Percentiles rank a stretch among this genome's conserved stretches.
These are phyloP conservation scores for Diadegma fenestrale DNA, from an alignment of 2,888 invertebrate species.

Conservation along the genomic window DNA sequence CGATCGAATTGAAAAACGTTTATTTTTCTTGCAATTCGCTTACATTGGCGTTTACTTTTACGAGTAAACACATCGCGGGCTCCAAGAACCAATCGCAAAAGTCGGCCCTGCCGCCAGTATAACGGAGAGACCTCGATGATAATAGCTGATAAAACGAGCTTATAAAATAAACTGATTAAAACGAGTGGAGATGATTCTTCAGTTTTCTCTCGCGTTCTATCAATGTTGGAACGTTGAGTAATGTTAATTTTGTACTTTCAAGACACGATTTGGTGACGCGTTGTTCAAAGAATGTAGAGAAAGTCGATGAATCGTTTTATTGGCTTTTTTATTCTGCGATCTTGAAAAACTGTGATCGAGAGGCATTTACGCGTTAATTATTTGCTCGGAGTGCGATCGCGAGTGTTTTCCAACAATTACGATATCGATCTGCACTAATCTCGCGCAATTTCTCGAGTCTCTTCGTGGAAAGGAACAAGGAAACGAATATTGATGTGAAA, in stretches of 20 bases:
- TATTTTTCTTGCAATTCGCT: background rate
- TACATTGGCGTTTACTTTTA: background rate
- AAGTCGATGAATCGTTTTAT: background rate
- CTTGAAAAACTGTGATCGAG: conserved; percentile 1
- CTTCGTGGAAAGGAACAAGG: conserved; percentile 3
- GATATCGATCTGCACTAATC: conserved; percentile 47
- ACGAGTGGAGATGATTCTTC: conserved; percentile 68
- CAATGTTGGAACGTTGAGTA: conserved; percentile 30
- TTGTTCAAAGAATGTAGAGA: conserved; percentile 1
- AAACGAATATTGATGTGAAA: background rate
- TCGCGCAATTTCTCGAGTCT: conserved; percentile 25
- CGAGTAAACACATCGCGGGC: background rate
- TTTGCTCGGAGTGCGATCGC: background rate
- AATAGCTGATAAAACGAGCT: conserved; percentile 68
- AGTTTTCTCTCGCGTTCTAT: conserved; percentile 49
- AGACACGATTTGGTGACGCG: background rate
- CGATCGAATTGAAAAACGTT: background rate
- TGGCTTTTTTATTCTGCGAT: background rate
- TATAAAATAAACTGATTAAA: conserved; percentile 76
- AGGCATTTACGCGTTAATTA: background rate
- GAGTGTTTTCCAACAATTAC: conserved; percentile 30
- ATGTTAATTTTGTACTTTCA: conserved; percentile 7
- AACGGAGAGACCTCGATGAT: conserved; percentile 63
- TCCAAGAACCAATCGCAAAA: conserved; percentile 10
- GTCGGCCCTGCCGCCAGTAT: conserved; percentile 50